Evolutionary conservation across 1,140 invertebrate species (phyloP).

Genomic region (Lucilia sericata): DNA sequence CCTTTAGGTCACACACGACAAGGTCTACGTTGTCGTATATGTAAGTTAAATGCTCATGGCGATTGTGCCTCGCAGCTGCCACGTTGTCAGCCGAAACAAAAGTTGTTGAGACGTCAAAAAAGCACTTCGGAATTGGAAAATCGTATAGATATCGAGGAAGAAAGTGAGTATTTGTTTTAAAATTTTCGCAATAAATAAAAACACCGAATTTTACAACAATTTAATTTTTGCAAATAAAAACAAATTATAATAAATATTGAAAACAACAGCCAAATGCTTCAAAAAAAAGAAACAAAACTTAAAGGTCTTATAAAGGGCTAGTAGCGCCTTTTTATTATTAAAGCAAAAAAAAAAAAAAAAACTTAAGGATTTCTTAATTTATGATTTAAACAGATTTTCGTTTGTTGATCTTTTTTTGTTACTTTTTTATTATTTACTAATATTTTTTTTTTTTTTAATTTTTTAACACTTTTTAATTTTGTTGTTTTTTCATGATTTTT

Average conservation of each 20-base stretch:
- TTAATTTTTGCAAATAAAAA: neutral
- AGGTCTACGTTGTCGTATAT: conserved; percentile 88
- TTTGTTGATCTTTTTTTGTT: neutral
- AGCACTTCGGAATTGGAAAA: conserved; percentile 84
- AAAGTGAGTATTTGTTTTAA: conserved; percentile 74
- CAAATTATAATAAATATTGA: neutral
- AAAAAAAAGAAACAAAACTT: neutral
- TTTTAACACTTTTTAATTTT: neutral
- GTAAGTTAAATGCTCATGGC: conserved; percentile 91
- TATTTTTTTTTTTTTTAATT: conserved; percentile 6
- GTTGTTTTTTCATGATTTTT: neutral
- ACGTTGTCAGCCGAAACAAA: conserved; percentile 85
- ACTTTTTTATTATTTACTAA: neutral
- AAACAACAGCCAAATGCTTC: neutral
- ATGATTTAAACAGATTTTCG: neutral
- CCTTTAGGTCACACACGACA: conserved; percentile 88
- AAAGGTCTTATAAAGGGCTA: neutral
- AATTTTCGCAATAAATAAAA: neutral
- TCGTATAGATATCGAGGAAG: conserved; percentile 75
- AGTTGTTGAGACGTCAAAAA: conserved; percentile 86
- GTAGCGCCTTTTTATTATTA: neutral
- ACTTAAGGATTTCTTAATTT: neutral
- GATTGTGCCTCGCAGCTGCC: conserved; percentile 86
- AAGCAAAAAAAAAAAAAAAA: too few relatives aligned
- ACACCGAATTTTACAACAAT: neutral